A percentile compares a stretch with the other conserved stretches of the same genome.
phyloP scores from a whole-genome alignment of 2,113 vertebrate genomes.

The Rostratula benghalensis region DNA sequence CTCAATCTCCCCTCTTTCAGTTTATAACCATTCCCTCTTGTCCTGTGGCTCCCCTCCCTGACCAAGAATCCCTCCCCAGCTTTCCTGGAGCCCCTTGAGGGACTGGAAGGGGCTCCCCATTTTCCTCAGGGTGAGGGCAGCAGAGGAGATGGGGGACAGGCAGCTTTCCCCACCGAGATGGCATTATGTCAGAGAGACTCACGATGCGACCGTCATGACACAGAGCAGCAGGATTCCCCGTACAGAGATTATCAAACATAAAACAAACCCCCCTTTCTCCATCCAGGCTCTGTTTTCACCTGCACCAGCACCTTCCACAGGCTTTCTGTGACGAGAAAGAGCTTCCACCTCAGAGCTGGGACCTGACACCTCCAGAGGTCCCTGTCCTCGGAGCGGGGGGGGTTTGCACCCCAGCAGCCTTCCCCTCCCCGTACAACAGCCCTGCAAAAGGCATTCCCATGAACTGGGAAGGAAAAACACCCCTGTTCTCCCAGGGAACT shows the following conservation, averaged over 20 bases:
- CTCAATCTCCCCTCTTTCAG: too few relatives aligned
- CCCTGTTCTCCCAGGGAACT: background rate
- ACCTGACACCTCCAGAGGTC: accelerated
- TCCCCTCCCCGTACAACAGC: background rate
- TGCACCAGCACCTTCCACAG: background rate
- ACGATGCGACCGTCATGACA: accelerated
- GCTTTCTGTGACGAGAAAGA: background rate
- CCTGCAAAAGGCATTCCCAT: background rate
- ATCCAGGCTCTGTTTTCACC: background rate
- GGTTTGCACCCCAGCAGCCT: background rate
- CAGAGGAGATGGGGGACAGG: background rate
- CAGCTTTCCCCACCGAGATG: background rate
- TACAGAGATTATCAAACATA: background rate
- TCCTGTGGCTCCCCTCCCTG: too few relatives aligned
- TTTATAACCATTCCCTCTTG: too few relatives aligned
- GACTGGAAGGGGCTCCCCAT: background rate
- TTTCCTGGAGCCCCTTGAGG: background rate
- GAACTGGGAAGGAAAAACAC: background rate
- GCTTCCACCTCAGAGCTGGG: background rate
- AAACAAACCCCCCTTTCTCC: background rate
- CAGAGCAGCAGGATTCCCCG: background rate
- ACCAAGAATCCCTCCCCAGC: background rate
- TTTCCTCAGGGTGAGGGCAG: background rate
- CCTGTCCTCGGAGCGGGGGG: background rate
- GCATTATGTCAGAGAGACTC: accelerated